Conservation (phyloP, 2,797 vertebrate genomes). For the Nannoperca obscura region DNA sequence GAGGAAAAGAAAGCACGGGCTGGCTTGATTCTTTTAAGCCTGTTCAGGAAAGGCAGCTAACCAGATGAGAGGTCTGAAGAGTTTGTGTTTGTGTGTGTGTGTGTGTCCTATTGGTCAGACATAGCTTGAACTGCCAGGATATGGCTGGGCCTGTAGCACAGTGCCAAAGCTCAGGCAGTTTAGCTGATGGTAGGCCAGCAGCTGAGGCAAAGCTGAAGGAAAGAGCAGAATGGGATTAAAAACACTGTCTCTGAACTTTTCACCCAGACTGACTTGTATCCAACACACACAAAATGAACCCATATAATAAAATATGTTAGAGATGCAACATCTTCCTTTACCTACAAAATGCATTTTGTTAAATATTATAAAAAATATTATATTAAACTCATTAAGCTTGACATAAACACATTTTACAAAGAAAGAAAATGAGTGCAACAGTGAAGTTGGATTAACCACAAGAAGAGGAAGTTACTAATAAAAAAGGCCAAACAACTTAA, state of each 20-base stretch:
- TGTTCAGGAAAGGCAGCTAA: conserved; percentile 41
- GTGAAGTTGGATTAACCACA: neutral
- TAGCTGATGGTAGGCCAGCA: conserved; percentile 22
- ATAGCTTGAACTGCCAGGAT: conserved; percentile 33
- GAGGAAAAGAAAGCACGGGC: conserved; percentile 34
- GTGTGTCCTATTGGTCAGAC: conserved; percentile 11
- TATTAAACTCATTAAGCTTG: neutral
- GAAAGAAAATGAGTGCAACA: neutral
- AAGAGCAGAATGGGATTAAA: conserved; percentile 47
- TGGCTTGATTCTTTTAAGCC: conserved; percentile 34
- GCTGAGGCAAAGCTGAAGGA: conserved; percentile 34
- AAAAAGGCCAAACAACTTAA: neutral
- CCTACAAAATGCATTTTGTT: neutral
- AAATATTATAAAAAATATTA: neutral
- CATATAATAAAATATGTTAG: neutral
- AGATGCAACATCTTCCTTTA: neutral
- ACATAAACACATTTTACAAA: neutral
- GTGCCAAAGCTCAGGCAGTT: conserved; percentile 49
- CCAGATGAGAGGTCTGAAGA: conserved; percentile 37
- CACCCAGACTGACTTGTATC: conserved; percentile 33
- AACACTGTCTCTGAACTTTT: conserved; percentile 62
- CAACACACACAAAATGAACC: neutral
- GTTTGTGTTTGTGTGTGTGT: conserved; percentile 17
- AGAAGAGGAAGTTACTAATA: neutral
- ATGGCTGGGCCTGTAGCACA: conserved; percentile 27